phyloP scores from a whole-genome alignment of 2,888 invertebrate species.

The Tribolium freemani region DNA sequence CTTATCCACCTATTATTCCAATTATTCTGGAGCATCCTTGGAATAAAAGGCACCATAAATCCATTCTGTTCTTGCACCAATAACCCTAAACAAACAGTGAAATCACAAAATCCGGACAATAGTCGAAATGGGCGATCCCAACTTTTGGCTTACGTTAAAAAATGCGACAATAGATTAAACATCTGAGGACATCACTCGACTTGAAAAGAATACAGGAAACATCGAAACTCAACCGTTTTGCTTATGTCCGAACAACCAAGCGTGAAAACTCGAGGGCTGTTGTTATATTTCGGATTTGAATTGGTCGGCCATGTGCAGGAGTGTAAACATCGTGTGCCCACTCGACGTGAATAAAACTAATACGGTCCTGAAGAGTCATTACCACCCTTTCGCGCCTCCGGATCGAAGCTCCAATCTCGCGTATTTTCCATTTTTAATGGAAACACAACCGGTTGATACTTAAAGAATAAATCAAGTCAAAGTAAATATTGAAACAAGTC shows the following conservation, averaged over 20 bases:
- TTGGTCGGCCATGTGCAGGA: slow-evolving; percentile 47
- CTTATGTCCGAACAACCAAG: slow-evolving; percentile 45
- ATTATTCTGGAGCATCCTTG: slow-evolving; percentile 29
- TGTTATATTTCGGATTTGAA: slow-evolving; percentile 43
- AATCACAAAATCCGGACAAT: slow-evolving; percentile 13
- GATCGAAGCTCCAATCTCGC: neutral
- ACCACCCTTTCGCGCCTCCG: slow-evolving; percentile 8
- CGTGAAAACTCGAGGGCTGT: slow-evolving; percentile 46
- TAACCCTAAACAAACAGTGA: slow-evolving; percentile 32
- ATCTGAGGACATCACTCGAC: slow-evolving; percentile 27
- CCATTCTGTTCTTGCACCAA: slow-evolving; percentile 16
- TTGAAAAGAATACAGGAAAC: slow-evolving; percentile 40
- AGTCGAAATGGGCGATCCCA: neutral
- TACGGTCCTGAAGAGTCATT: slow-evolving; percentile 18
- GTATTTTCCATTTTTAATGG: slow-evolving; percentile 38
- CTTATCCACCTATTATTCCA: slow-evolving; percentile 16
- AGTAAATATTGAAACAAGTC: slow-evolving; percentile 66
- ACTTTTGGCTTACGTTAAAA: slow-evolving; percentile 24
- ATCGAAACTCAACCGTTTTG: slow-evolving; percentile 43
- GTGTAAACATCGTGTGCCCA: slow-evolving; percentile 34
- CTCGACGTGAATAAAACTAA: slow-evolving; percentile 3
- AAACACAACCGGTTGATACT: slow-evolving; percentile 40
- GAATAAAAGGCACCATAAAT: slow-evolving; percentile 20
- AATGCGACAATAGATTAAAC: slow-evolving; percentile 20
- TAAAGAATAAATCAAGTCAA: slow-evolving; percentile 63